Conservation (phyloP, 2,797 vertebrate species). For the Bryconaethiops microstoma region DNA sequence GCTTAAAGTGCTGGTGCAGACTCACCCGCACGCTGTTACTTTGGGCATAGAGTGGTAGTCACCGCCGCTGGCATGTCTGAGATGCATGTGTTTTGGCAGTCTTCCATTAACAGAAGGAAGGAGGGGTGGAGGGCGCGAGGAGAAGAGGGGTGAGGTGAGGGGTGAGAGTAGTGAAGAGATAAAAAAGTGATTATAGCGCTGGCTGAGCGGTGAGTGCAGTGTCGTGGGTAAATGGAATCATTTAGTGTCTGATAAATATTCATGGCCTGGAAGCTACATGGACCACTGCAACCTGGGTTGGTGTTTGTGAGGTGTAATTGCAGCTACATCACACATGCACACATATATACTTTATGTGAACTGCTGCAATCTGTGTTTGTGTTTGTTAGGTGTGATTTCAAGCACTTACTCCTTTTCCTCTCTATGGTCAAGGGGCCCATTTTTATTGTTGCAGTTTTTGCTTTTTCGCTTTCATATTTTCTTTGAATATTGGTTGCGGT, state of each 20-base stretch:
- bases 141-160: constrained; percentile 17
- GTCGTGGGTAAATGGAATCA: constrained; percentile 23
- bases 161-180: constrained; percentile 33
- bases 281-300: constrained; percentile 13
- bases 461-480: no score
- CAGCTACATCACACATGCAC: constrained; percentile 1
- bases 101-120: constrained; percentile 28
- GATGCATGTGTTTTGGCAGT: constrained; percentile 14
- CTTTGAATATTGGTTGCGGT: no score
- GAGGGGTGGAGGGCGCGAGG: constrained; percentile 1
- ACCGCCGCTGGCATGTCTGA: not conserved
- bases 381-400: no score
- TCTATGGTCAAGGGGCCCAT: no score
- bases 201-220: not conserved
- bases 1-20: constrained; percentile 16
- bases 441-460: no score
- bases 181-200: constrained; percentile 47
- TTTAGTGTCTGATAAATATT: constrained; percentile 51
- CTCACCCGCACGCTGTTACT: not conserved
- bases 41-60: not conserved
- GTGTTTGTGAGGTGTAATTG: not conserved
- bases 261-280: constrained; percentile 28
- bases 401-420: no score
- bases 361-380: not conserved
- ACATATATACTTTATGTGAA: constrained; percentile 1